Evolutionary conservation across 2,797 vertebrate genomes (phyloP).

Genomic region (Zenarchopterus dispar): DNA sequence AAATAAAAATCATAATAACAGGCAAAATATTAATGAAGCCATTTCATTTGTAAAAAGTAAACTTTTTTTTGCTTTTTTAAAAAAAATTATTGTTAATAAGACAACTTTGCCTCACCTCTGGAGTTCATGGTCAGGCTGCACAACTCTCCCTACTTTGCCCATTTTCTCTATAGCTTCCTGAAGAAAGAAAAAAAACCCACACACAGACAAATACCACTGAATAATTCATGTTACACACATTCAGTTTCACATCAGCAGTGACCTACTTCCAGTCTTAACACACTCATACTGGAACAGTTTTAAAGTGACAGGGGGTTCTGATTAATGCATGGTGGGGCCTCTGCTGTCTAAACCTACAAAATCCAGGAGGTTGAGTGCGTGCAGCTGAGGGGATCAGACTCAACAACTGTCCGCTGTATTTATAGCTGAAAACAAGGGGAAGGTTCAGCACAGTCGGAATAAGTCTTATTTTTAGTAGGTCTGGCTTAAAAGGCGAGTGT

Average conservation of each 20-base stretch:
- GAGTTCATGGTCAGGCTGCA: conserved; percentile 84
- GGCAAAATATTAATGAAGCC: background rate
- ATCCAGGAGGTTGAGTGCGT: conserved; percentile 34
- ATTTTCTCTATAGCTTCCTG: conserved; percentile 95
- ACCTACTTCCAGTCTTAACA: conserved; percentile 52
- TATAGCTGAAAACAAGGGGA: conserved; percentile 51
- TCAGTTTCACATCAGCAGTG: conserved; percentile 25
- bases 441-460: conserved; percentile 67
- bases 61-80: background rate
- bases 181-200: conserved; percentile 29
- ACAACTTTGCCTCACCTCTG: conserved; percentile 80
- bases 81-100: background rate
- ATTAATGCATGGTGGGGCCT: conserved; percentile 48
- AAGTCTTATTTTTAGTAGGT: conserved; percentile 74
- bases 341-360: conserved; percentile 48
- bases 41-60: background rate
- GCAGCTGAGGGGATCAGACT: conserved; percentile 64
- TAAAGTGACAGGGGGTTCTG: conserved; percentile 23
- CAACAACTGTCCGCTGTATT: conserved; percentile 55
- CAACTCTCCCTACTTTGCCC: conserved; percentile 88
- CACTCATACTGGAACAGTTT: conserved; percentile 15
- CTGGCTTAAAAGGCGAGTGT: conserved; percentile 56
- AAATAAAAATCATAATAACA: background rate
- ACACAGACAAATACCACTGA: conserved; percentile 35
- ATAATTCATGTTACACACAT: conserved; percentile 49